Evolutionary conservation across 37 sponge, comb jelly and placozoan species (phyloP).

Genomic region (Agelas oroides): DNA sequence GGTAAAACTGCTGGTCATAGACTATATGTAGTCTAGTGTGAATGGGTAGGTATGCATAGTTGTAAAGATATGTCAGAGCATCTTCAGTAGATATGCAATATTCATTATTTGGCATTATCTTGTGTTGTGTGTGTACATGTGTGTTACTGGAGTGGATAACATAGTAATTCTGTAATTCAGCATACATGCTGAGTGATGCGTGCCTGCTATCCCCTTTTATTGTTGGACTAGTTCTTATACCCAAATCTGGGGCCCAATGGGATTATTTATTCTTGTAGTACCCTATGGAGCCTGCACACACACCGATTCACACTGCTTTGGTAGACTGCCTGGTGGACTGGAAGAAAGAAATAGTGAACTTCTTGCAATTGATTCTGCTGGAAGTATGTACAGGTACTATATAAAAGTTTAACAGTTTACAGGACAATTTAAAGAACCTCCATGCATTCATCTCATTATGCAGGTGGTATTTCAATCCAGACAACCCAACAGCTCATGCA

Average conservation of each 20-base stretch:
- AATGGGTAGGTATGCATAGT: too few relatives aligned
- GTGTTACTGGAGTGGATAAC: too few relatives aligned
- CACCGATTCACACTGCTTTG: conserved; percentile 9
- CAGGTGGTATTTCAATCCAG: conserved; percentile 19
- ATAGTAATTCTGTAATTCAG: too few relatives aligned
- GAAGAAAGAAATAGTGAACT: conserved; percentile 2
- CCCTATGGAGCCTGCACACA: conserved; percentile 11
- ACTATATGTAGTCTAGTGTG: too few relatives aligned
- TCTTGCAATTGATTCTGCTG: conserved; percentile 3
- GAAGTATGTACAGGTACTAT: conserved; percentile 10
- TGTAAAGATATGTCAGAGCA: too few relatives aligned
- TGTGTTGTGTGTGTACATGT: too few relatives aligned
- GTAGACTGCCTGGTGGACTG: conserved; percentile 18
- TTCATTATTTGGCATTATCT: too few relatives aligned
- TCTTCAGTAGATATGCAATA: too few relatives aligned
- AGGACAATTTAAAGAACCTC: too few relatives aligned
- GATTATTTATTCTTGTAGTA: not conserved
- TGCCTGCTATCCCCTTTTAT: not conserved
- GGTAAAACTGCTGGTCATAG: too few relatives aligned
- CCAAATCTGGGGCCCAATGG: not conserved
- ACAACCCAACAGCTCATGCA: conserved; percentile 34
- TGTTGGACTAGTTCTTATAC: not conserved
- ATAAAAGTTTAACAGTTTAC: not conserved
- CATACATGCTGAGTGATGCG: too few relatives aligned
- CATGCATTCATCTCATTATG: too few relatives aligned